Base-by-base conservation (phyloP, 2,888 invertebrate species). In the Calliopum simillimum region DNA sequence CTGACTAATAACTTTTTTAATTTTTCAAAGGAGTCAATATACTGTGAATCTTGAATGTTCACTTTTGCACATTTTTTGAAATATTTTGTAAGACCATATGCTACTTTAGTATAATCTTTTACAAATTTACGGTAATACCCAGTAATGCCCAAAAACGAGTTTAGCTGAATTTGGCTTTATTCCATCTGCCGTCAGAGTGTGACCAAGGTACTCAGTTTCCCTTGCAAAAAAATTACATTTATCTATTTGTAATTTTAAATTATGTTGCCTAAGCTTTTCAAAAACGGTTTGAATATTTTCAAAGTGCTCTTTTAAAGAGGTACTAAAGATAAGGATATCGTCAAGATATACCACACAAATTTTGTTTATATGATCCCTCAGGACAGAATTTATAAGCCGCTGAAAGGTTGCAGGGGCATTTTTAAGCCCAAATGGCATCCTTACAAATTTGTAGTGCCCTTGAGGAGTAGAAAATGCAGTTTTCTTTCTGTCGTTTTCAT, bases 151-250 rank as follows among this genome's bases (percentile, higher is more conserved):
- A 25, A 25, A 25, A 25, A 25, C 25, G 25, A 25, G 3, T 25
- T 81, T 79, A 64, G 25, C 3, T 12, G 73, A 71, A 33, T 72
- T 62, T 19, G 76, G 76, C n/a, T 72, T 49, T 16, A 59, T 19
- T 13, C 62, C 62, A 46, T 61, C 62, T 61, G 61, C 71, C 4
- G 76, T 73, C 12, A 80, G 73, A 12, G 79, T 43, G 47, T 76
- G 78, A 3, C 79, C 78, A 13, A 81, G 62, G 64, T 62, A 62
- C 46, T 62, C 74, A 0, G 78, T 70, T 72, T 75, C 74, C 47
- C 44, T 73, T 21, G 55, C 63, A 12, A 75, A 49, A 68, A 77
- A 74, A 51, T 72, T 65, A 4, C 71, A 73, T 65, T 74, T 76
- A 19, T 76, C 75, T 21, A 75, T 14, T 62, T 76, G 74, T 12